Evolutionary conservation across 35 echinoderm and acorn worm genomes (phyloP), one percentile per base, ranked within the genome.

Genomic region (Diadema setosum): DNA sequence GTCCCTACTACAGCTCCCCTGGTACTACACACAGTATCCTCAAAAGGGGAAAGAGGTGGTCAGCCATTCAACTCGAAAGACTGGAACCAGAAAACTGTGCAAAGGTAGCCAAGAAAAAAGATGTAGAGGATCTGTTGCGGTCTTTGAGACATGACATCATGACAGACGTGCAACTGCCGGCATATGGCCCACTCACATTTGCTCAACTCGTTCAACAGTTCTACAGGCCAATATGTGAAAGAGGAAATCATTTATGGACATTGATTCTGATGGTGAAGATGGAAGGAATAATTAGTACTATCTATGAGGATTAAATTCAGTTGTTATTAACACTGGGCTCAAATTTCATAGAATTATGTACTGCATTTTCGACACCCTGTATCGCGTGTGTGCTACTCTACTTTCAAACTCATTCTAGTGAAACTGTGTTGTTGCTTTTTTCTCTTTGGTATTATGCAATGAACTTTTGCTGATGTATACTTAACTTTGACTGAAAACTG

Each of bases 31-130:
- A 89, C 30, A 59, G 35, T 17, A 18, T 81, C 3, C 37, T 82
- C 15, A 90, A 82, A 56, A 35, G 57, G 35, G 48, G 87, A 36
- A 57, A 83, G 25, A 42, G 17, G 9, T 87, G 85, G 85, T 83
- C 45, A 5, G 20, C 18, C 40, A 29, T 48, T 42, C 17, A 82
- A 20, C 43, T 65, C 36, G 23, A 64, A 36, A 14, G 14, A 32
- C 50, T 89, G 15, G 23, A 39, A 43, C 21, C 45, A 16, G 42
- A 39, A n/a, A 89, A 81, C 31, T 89, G 26, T 80, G 87, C 42
- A 36, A 81, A 89, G 67, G 15, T 42, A 24, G 75, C 87, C 15
- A 89, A 48, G 74, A 61, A 89, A 32, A 52, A 81, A 37, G 1
- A 74, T 32, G 5, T 2, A 0, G n/a, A 16, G 18, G 39, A 74